Conservation (phyloP, 2,797 vertebrate species). For the Bucorvus abyssinicus region DNA sequence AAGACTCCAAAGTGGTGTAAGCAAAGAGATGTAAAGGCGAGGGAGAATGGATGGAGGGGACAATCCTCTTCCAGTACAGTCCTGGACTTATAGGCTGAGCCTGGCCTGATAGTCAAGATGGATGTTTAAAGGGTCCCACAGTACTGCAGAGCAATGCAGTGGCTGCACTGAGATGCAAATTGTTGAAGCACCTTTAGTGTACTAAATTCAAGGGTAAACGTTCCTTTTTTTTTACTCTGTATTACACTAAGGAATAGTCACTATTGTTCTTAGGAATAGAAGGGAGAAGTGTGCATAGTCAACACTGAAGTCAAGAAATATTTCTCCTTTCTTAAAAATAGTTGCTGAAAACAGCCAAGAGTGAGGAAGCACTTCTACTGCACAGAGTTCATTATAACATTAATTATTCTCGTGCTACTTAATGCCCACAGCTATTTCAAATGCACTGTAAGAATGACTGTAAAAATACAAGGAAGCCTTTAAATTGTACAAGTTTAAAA, state of each 20-base stretch:
- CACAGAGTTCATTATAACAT: not conserved
- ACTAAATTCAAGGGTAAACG: not conserved
- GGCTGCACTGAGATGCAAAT: not conserved
- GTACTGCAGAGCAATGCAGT: not conserved
- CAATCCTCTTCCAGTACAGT: not conserved
- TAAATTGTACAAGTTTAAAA: conserved; percentile 59
- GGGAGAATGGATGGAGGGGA: not conserved
- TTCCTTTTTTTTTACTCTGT: not conserved
- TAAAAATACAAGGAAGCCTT: conserved; percentile 45
- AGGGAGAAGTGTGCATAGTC: not conserved
- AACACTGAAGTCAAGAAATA: not conserved
- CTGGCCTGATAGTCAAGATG: not conserved
- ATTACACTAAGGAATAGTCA: not conserved
- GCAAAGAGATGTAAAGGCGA: not conserved
- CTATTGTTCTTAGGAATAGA: not conserved
- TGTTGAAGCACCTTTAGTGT: not conserved
- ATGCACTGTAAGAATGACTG: not conserved
- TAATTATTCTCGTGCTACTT: conserved; percentile 26
- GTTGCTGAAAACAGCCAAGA: not conserved
- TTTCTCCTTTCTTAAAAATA: not conserved
- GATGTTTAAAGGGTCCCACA: not conserved
- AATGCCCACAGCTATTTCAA: conserved; percentile 41
- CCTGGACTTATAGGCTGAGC: not conserved
- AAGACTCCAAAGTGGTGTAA: not conserved
- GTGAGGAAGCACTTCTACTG: not conserved